Base-by-base conservation (phyloP, 1,140 invertebrate genomes). In the Contarinia nasturtii region DNA sequence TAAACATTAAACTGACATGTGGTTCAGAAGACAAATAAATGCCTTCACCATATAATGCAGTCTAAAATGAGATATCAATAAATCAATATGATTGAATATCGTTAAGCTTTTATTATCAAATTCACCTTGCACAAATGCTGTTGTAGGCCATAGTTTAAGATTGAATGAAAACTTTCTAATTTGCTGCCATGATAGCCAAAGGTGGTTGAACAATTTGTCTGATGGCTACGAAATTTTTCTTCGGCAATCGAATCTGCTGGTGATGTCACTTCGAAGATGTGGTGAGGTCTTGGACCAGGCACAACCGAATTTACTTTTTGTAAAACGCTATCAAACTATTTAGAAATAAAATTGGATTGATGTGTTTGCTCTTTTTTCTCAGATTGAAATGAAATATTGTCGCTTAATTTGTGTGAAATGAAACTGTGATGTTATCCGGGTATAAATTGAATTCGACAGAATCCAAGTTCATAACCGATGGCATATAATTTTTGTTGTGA, bases 131-230 rank as follows among this genome's bases (percentile, higher is more conserved):
- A 83, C 63, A 83, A 71, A 61, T 78, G 77, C 53, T 78, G 75
- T 53, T 82, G 79, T 47, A 86, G 63, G 22, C 84, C 83, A 65
- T 81, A 76, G 60, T 84, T 74, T 34, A 86, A 58, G 50, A 88
- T 86, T 0, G 82, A 82, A 67, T 85, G 77, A 61, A 86, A 85
- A 64, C 86, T 85, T 62, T 85, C 81, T 46, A 84, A 62, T 50
- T 77, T 68, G 60, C 79, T 86, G 20, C 83, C 83, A 65, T 86
- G 81, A 55, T 77, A 88, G 12, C 80, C 82, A 59, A 73, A 75
- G 56, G 82, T 71, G 17, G 74, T 68, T 46, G 71, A 66, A 52
- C 69, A 67, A 49, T 71, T 67, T 54, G 70, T 63, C 17, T 69
- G 61, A 27, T 71, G 49, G 22, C 67, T 67, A 53, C 64, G 67